Evolutionary conservation across 2,797 vertebrate genomes (phyloP), one percentile per base, ranked within the genome.

Genomic region (Schizopygopsis malacanthus): DNA sequence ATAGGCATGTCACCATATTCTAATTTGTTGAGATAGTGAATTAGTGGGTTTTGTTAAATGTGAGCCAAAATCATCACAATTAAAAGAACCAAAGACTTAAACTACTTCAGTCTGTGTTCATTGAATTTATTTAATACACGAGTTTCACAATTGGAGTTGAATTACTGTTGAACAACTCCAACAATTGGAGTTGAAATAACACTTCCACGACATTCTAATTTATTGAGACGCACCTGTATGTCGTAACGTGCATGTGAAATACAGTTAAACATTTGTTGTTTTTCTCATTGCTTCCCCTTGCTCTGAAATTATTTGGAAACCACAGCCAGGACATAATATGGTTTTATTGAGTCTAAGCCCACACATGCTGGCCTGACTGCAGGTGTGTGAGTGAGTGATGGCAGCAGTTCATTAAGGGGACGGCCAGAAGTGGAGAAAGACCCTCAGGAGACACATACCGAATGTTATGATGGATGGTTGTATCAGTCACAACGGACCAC

Each of bases 381-480:
- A 87, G 86, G 78, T 85, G 85, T 84, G 83, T 95, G 93, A 95
- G 88, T 92, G 94, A 95, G 88, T 92, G 94, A 95, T 94, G 77
- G 92, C 83, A 92, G 89, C 89, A 88, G 91, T 94, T 95, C 94
- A 95, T 95, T 94, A 91, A 79, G 89, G 89, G 88, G 90, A 89
- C 89, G 84, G 77, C 76, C 75, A 86, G 89, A 93, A 84, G 91
- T 87, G 89, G 91, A 88, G 80, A 85, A 89, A 84, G 83, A 88
- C 91, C 94, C 94, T 90, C 79, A 25, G 91, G 94, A 94, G 94
- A 93, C 93, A 89, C 93, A 94, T 94, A 94, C 91, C 92, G 90
- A 91, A 91, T 92, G 91, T 83, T 88, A 75, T 94, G 93, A 95
- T 95, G 91, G 93, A 95, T 95, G 89, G 87, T 90, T 88, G 92